A percentile compares a stretch with the other conserved stretches of the same genome.
Conservation (phyloP, 2,113 vertebrate species). For the Colossoma macropomum region DNA sequence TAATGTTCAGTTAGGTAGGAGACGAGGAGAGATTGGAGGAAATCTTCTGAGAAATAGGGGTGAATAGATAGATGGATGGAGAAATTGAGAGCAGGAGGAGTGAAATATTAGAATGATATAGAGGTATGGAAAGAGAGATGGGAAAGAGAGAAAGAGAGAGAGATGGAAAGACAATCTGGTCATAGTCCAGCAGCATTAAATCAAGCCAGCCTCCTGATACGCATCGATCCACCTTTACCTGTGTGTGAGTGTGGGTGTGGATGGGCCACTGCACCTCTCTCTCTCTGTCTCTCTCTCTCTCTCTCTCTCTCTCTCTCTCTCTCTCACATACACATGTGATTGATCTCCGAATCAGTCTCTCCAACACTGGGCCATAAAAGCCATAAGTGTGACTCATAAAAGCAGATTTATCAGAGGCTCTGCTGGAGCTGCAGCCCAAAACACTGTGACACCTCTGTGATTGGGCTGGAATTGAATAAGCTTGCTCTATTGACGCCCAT, state of each 20-base stretch:
- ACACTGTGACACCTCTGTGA: constrained; percentile 56
- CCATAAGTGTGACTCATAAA: constrained; percentile 60
- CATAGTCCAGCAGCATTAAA: constrained; percentile 57
- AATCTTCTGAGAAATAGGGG: constrained; percentile 33
- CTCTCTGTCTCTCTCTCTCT: constrained; percentile 1
- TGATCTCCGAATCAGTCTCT: constrained; percentile 61
- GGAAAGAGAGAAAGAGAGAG: constrained; percentile 23
- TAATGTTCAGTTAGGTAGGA: not conserved
- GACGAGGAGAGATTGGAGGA: constrained; percentile 8
- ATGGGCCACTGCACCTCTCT: not conserved
- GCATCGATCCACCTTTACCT: constrained; percentile 61
- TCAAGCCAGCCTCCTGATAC: constrained; percentile 54
- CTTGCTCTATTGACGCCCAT: constrained; percentile 52
- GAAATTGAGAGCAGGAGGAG: constrained; percentile 4
- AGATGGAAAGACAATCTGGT: constrained; percentile 57
- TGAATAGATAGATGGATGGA: constrained; percentile 7
- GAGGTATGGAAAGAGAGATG: constrained; percentile 34
- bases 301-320: constrained; percentile 21
- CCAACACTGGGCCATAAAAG: constrained; percentile 59
- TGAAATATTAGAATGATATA: constrained; percentile 52
- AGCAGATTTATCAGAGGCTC: constrained; percentile 57
- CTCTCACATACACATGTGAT: constrained; percentile 48
- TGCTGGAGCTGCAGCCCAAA: constrained; percentile 50
- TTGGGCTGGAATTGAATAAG: constrained; percentile 61
- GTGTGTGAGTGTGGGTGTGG: constrained; percentile 18